phyloP scores from a whole-genome alignment of 2,888 invertebrate genomes.

The Agapetus fuscipes region DNA sequence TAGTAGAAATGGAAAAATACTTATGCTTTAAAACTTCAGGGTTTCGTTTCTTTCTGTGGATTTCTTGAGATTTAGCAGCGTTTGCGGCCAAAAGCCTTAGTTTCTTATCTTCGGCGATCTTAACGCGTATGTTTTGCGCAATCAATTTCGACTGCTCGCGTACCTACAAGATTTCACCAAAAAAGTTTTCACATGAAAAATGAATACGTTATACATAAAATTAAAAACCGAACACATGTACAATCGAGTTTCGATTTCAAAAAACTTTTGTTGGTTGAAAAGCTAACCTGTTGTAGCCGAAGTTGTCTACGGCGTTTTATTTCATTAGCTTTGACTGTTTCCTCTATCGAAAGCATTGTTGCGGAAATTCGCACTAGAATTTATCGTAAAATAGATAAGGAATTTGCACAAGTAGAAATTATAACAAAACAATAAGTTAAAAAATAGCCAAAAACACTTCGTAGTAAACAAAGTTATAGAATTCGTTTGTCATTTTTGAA shows the following conservation, averaged over 20 bases:
- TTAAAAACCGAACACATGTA: too few species aligned
- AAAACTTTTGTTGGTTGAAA: neutral
- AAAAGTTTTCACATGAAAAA: too few species aligned
- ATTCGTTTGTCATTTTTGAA: too few species aligned
- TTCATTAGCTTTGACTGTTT: constrained; percentile 11
- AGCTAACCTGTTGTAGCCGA: neutral
- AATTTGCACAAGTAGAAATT: too few species aligned
- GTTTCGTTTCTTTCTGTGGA: constrained; percentile 33
- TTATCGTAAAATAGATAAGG: too few species aligned
- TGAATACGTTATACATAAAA: too few species aligned
- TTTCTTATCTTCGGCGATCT: constrained; percentile 36
- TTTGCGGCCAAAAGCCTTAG: constrained; percentile 31
- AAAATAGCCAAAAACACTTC: too few species aligned
- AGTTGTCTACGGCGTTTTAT: neutral
- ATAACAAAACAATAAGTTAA: too few species aligned
- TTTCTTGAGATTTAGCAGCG: constrained; percentile 33
- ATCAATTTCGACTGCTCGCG: constrained; percentile 45
- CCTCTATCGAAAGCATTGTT: constrained; percentile 13
- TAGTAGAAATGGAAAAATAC: constrained; percentile 33
- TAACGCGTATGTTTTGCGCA: constrained; percentile 39
- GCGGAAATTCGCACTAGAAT: too few species aligned
- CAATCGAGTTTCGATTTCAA: neutral
- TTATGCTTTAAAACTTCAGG: constrained; percentile 33
- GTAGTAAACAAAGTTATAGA: too few species aligned
- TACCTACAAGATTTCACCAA: constrained; percentile 28